Base-by-base conservation (phyloP, 2,113 vertebrate genomes). In the Nettapus auritus region DNA sequence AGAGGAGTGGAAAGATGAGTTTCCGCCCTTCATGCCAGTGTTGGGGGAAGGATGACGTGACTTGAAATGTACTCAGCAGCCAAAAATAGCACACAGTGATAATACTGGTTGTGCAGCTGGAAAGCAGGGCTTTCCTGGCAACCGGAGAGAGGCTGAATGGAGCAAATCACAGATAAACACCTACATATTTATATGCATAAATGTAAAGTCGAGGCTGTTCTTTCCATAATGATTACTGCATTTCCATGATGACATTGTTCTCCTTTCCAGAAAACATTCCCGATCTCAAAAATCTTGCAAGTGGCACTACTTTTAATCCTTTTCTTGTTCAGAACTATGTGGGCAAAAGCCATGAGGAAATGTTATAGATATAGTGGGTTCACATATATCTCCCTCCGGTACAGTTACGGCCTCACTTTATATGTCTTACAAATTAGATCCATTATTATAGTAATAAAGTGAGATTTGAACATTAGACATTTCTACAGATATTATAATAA, bases 351-450 rank as follows among this genome's bases (percentile, higher is more conserved):
- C 50, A 89, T 20, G 25, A 82, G 55, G 17, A 94, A 89, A 68
- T 83, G 12, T 68, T 73, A 73, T 25, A 62, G 60, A 52, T 88
- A 13, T 55, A 67, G 71, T 46, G 53, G 22, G 19, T 86, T 81
- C 73, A 59, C 77, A 88, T 78, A 85, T 85, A 78, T 96, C 50
- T 91, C 85, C 60, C 86, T 86, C 15, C 74, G 89, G 81, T 87
- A 88, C 73, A 67, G 76, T 94, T 95, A 92, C 15, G 46, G 44
- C 63, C 82, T 93, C 74, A 81, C 59, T 91, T 96, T 85, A 91
- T 93, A 91, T 64, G 67, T 91, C 92, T 94, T 95, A 95, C 60
- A 96, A 96, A 97, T 97, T 85, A 95, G 93, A 92, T 84, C 76
- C 66, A 95, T 96, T 97, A 96, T 90, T 94, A 82, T 26, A 82